Base-by-base conservation (phyloP, 1,140 invertebrate genomes). In the Galleria mellonella region DNA sequence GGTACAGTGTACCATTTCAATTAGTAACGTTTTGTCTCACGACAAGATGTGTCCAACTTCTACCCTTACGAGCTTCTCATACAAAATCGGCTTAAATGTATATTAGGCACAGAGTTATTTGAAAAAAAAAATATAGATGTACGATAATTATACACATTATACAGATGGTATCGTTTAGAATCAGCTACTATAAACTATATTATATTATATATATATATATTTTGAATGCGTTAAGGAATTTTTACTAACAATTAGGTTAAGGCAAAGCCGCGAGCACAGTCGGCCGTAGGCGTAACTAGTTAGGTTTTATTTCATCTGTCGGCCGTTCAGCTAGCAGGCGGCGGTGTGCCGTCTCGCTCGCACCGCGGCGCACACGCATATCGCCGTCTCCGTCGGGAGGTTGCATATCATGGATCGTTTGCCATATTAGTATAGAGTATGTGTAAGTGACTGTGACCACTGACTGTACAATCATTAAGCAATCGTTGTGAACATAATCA, bases 141-240 rank as follows among this genome's bases (percentile, higher is more conserved):
- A 79, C 69, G 72, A 75, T 82, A 76, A 23, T 64, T 75, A 79
- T 77, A 82, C 75, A 79, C 69, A 64, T 56, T 74, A 70, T 73
- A 79, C 69, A 72, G 62, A 71, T 55, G 48, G 55, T 65, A 58
- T 69, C 62, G 56, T 58, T 62, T 78, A 78, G 72, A 51, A 67
- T 62, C 72, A 72, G 71, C 74, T 72, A 69, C 54, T 64, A 62
- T 63, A 64, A 66, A 62, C 58, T 73, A 69, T 65, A 71, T 72
- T 62, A 61, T 61, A n/a, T n/a, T n/a, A n/a, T n/a, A n/a, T 63
- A 73, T 81, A 77, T 79, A 78, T 79, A 83, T 83, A 81, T 83
- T 76, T 83, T 77, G 76, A 83, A 83, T 79, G 75, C 64, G 75
- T 82, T 79, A 82, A 83, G 75, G 72, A 72, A 79, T 84, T 84